Percentiles rank a stretch among this genome's conserved stretches.
Conservation (phyloP, 2,113 vertebrate species). For the Empidonax alnorum region DNA sequence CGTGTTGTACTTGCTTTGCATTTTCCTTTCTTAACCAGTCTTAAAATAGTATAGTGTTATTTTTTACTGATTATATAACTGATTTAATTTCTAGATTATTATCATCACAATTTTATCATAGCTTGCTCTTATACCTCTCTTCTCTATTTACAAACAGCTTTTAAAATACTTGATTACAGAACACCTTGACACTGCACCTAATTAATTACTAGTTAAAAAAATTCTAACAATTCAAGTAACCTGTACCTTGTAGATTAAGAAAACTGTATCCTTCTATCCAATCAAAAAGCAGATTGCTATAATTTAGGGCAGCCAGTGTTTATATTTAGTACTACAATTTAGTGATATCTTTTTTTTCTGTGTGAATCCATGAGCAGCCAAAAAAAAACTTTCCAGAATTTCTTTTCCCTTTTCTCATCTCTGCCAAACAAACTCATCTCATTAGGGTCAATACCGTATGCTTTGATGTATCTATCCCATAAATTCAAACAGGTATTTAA, state of each 20-base stretch:
- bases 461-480: neutral
- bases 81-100: neutral
- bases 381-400: neutral
- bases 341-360: neutral
- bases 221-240: neutral
- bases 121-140: neutral
- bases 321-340: neutral
- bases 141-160: neutral
- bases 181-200: neutral
- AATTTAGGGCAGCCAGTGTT: neutral
- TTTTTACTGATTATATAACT: neutral
- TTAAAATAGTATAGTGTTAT: neutral
- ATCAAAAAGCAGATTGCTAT: neutral
- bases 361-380: neutral
- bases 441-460: neutral
- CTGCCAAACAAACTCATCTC: neutral
- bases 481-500: neutral
- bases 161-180: neutral
- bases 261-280: neutral
- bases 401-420: neutral
- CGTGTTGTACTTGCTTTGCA: neutral
- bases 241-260: neutral
- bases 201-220: neutral
- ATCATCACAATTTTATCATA: neutral
- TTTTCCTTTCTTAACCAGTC: neutral